Base-by-base conservation (phyloP, 2,113 vertebrate species). In the Solea senegalensis region DNA sequence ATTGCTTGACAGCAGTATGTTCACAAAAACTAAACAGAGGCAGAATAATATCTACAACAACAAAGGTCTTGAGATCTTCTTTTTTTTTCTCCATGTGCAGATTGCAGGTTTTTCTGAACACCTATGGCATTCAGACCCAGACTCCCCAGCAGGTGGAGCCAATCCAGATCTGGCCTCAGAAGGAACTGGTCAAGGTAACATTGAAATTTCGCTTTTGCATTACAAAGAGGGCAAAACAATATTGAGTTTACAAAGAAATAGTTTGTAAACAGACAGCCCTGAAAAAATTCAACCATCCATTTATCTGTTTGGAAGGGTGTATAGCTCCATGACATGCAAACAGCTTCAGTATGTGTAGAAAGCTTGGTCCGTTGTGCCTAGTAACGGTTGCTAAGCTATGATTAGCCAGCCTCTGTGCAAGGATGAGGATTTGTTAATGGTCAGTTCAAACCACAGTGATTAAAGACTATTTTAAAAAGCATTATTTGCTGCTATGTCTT, bases 121-220 rank as follows among this genome's bases (percentile, higher is more conserved):
- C 98, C 0, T 99, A 98, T 1, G 98, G 98, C 40, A 99, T 99
- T 81, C 96, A 98, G 82, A 99, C 97, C 8, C 98, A 99, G 83
- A 99, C 98, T 0, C 98, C 97, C 2, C 96, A 97, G 70, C 98
- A 99, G 82, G 97, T 98, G 70, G 98, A 99, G 78, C 98, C 98
- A 50, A 99, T 99, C 83, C 97, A 99, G 91, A 99, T 99, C 86
- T 99, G 98, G 98, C 94, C 97, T 44, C 98, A 99, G 78, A 95
- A 97, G 79, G 98, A 99, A 66, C 95, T 99, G 55, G 97, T 98
- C 44, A 99, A 99, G 93, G 97, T 99, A 93, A 81, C 4, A 51
- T 26, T 41, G 1, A 48, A 10, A 10, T 10, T 2, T 13, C 1
- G 4, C 8, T 14, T 34, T 34, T 34, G 3, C 34, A 34, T 34